Evolutionary conservation across 2,113 vertebrate species (phyloP), one percentile per base, ranked within the genome.

Genomic region (Ammodytes dubius): DNA sequence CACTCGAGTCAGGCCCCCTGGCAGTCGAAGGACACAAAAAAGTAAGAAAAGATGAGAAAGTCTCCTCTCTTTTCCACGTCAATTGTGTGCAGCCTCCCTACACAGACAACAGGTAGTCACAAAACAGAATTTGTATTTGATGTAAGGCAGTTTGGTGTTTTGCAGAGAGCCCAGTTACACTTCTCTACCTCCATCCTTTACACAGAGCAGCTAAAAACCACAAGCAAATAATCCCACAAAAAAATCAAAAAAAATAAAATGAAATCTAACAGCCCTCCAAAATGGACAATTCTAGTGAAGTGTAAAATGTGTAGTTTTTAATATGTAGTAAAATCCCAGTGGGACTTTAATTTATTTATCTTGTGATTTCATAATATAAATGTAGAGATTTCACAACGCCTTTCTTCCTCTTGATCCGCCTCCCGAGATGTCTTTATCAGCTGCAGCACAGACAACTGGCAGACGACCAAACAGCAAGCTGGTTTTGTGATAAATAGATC

Each of bases 281-380:
- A 92, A 93, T 92, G 95, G 27, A 95, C 95, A 94, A 93, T 92
- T 95, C 92, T 93, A 94, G 91, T 97, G 95, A 96, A 95, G 93
- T 96, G 96, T 96, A 97, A 97, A 97, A 97, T 96, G 94, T 96
- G 96, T 96, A 95, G 95, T 95, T 96, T 94, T 95, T 90, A 96
- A 96, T 96, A 95, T 88, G 96, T 96, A 96, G 95, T 94, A 95
- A 95, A 96, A 96, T 96, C 96, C 95, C 94, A 93, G 92, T 95
- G 95, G 90, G 92, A 93, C 94, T 94, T 95, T 94, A 65, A 27
- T 27, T 89, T 83, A 88, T 93, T 95, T 92, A 95, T 88, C 87
- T 91, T 91, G 92, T 93, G 91, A 94, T 95, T 93, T 95, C 89
- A 86, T 90, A 90, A 95, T 93, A 95, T 94, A 95, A 96, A 95